Evolutionary conservation across 2,113 vertebrate genomes (phyloP).

Genomic region (Gopherus evgoodei): DNA sequence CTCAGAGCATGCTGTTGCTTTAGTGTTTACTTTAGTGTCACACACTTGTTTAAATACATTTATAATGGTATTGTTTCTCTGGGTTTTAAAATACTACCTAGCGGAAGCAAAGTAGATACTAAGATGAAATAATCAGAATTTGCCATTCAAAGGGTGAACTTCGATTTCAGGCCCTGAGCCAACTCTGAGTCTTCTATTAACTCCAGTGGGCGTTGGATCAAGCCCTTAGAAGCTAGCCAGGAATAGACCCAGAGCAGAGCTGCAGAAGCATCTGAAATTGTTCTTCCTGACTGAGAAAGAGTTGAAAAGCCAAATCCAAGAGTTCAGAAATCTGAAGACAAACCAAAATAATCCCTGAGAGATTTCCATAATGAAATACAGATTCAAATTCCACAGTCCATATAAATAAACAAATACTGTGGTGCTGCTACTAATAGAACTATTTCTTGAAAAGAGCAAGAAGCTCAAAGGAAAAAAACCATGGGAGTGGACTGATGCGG

Average conservation of each 20-base stretch:
- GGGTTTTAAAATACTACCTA: background rate
- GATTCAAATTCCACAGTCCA: background rate
- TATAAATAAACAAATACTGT: background rate
- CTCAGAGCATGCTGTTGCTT: background rate
- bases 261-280: background rate
- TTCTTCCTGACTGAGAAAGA: background rate
- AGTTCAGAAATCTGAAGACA: background rate
- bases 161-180: background rate
- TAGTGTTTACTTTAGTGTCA: background rate
- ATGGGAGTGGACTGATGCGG: background rate
- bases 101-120: background rate
- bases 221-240: background rate
- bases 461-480: background rate
- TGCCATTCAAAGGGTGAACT: background rate
- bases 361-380: background rate
- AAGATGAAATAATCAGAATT: background rate
- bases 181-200: background rate
- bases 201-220: background rate
- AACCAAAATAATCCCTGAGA: background rate
- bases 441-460: background rate
- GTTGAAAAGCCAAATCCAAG: background rate
- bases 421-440: background rate
- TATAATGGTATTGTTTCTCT: background rate
- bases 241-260: background rate
- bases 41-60: background rate